These are phyloP conservation scores for Hystrix brachyura DNA, from an alignment of 2,113 vertebrate genomes.

Conservation along the genomic window DNA sequence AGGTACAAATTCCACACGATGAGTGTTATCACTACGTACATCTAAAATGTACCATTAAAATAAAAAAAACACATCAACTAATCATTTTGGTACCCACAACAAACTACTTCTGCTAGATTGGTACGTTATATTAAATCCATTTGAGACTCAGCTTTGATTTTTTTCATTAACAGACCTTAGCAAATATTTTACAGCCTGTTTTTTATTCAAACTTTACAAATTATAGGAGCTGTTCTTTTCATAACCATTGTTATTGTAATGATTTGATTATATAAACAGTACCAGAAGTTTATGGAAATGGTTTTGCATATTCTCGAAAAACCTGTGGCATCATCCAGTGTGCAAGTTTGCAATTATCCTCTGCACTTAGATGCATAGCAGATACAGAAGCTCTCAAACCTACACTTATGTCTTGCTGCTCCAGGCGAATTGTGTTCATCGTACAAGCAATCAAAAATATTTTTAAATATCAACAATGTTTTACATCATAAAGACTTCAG, in stretches of 20 bases:
- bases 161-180: background rate
- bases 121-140: background rate
- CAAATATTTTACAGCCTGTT: background rate
- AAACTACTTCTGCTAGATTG: background rate
- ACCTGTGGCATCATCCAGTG: background rate
- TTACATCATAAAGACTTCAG: background rate
- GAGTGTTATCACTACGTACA: too few species aligned
- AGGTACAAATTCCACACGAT: too few species aligned
- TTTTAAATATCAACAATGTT: background rate
- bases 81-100: background rate
- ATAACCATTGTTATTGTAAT: background rate
- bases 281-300: background rate
- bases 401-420: background rate
- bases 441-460: background rate
- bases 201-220: background rate
- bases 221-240: background rate
- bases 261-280: background rate
- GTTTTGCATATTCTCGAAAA: background rate
- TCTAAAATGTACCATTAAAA: too few species aligned
- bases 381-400: background rate
- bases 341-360: background rate
- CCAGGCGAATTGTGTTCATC: background rate
- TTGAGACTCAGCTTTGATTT: background rate
- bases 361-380: background rate
- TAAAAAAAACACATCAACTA: background rate